Conservation (phyloP, 2,888 invertebrate species). For the Campaea margaritaria region DNA sequence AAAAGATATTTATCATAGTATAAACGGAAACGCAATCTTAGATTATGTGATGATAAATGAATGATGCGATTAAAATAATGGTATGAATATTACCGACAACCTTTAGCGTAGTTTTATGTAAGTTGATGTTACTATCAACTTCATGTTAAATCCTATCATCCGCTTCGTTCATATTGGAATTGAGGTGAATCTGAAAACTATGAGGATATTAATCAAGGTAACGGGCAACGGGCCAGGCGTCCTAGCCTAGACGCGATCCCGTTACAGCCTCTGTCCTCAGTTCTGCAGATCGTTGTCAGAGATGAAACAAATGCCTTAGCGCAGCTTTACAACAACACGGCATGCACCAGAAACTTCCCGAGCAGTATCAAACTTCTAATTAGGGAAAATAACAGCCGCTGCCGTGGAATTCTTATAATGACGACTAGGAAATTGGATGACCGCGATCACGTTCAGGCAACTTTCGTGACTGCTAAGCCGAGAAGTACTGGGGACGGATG, state of each 20-base stretch:
- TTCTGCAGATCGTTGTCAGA: slow-evolving; percentile 38
- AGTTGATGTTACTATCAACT: not conserved
- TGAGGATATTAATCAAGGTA: slow-evolving; percentile 4
- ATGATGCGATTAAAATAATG: slow-evolving; percentile 37
- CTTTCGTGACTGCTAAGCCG: slow-evolving; percentile 52
- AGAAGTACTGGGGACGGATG: slow-evolving; percentile 27
- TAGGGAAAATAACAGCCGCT: slow-evolving; percentile 50
- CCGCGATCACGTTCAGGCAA: slow-evolving; percentile 60
- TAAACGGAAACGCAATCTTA: slow-evolving; percentile 39
- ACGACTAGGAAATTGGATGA: slow-evolving; percentile 54
- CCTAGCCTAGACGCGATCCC: slow-evolving; percentile 48
- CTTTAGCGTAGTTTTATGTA: slow-evolving; percentile 3
- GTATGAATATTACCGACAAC: slow-evolving; percentile 15
- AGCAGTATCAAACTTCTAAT: slow-evolving; percentile 39
- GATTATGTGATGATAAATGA: slow-evolving; percentile 34
- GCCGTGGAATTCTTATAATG: slow-evolving; percentile 44
- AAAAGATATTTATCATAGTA: slow-evolving; percentile 36
- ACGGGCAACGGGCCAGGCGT: slow-evolving; percentile 25
- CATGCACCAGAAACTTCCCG: slow-evolving; percentile 34
- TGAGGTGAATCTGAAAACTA: slow-evolving; percentile 9
- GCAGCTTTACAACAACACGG: slow-evolving; percentile 30
- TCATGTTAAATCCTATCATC: not conserved
- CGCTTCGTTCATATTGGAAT: not conserved
- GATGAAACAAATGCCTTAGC: slow-evolving; percentile 35
- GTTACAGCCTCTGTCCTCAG: slow-evolving; percentile 53